phyloP scores from a whole-genome alignment of 2,797 vertebrate genomes.

The Sebastolobus altivelis region DNA sequence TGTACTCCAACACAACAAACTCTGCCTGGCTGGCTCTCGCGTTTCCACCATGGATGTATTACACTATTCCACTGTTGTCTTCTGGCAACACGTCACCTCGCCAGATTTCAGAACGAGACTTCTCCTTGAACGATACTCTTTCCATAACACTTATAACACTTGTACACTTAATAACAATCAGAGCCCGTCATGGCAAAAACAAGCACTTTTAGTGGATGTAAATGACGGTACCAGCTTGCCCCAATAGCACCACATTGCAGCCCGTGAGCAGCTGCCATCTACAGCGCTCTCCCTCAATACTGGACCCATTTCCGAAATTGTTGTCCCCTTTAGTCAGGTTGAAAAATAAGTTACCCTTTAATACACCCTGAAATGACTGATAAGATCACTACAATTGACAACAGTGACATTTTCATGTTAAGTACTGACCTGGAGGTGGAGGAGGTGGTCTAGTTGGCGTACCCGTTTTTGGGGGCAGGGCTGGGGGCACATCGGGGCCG shows the following conservation, averaged over 20 bases:
- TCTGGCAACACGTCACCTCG: background rate
- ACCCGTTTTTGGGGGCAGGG: constrained; percentile 95
- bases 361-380: background rate
- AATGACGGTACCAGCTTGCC: no score
- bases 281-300: no score
- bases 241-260: no score
- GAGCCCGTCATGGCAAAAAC: background rate
- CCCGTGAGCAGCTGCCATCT: no score
- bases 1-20: no score
- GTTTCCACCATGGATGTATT: no score
- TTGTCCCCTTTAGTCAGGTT: no score
- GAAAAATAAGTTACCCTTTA: background rate
- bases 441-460: constrained; percentile 97
- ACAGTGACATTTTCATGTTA: background rate
- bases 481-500: constrained; percentile 91
- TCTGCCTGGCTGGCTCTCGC: no score
- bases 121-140: background rate
- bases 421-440: constrained; percentile 92
- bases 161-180: background rate
- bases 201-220: background rate
- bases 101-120: background rate
- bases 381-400: background rate
- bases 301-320: accelerated
- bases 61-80: no score
- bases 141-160: background rate